A percentile compares a stretch with the other conserved stretches of the same genome.
These are phyloP conservation scores for Chrysocyon brachyurus DNA, from an alignment of 2,797 vertebrate species.

Conservation along the genomic window DNA sequence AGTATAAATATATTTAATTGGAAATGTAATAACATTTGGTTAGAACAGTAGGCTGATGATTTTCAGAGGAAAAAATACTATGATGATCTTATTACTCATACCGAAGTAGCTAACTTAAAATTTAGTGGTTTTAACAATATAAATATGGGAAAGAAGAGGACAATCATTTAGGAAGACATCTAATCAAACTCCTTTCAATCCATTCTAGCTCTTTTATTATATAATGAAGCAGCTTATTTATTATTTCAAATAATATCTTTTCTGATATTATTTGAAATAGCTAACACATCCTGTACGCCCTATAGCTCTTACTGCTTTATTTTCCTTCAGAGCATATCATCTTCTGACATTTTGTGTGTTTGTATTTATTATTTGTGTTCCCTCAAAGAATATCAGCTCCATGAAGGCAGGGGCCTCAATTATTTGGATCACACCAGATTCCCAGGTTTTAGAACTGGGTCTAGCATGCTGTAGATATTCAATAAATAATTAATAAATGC, in stretches of 20 bases:
- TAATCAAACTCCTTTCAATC: background rate
- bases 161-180: background rate
- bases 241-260: too few relatives aligned
- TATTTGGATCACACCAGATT: background rate
- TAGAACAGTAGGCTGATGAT: background rate
- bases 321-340: background rate
- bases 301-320: background rate
- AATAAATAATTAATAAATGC: background rate
- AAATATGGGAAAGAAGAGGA: background rate
- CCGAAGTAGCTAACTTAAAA: background rate
- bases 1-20: background rate
- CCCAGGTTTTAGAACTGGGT: background rate
- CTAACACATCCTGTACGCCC: background rate
- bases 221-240: background rate
- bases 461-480: background rate
- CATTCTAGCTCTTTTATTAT: background rate
- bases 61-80: background rate
- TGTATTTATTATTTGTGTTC: background rate
- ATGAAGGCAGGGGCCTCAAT: background rate
- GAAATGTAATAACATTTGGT: background rate
- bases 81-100: background rate
- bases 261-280: background rate
- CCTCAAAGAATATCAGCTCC: background rate
- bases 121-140: background rate
- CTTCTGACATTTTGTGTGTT: background rate